Evolutionary conservation across 2,888 invertebrate genomes (phyloP), one percentile per base, ranked within the genome.

Genomic region (Lathronympha strigana): DNA sequence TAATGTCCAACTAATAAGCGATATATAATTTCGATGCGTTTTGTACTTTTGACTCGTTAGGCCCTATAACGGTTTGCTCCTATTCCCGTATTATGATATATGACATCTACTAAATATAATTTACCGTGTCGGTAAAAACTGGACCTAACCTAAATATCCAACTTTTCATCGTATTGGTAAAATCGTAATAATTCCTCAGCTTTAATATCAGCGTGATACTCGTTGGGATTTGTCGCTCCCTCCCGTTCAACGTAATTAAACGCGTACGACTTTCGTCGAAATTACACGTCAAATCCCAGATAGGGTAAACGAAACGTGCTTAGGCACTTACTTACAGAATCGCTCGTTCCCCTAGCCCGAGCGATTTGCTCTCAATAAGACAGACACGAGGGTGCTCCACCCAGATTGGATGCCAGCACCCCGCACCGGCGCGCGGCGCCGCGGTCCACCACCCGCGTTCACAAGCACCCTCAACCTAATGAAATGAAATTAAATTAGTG

Each of bases 291-390:
- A 25, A 53, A 66, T 60, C 43, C 47, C 28, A 31, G 33, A 38
- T 43, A 63, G 51, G 38, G 55, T 43, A 31, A 57, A 38, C 45
- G 28, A 53, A 66, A 31, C 66, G 53, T 40, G 66, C 43, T 64
- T 64, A 64, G 47, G 47, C 54, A 58, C 28, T 45, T 61, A 66
- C 54, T 66, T 69, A 69, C 67, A 76, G 75, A 75, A 77, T 76
- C 71, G 70, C 67, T 71, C 72, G 69, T 54, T 67, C 61, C 72
- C 72, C 63, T 63, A 67, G 73, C 73, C 70, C 79, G 75, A 77
- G 73, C 81, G 84, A 86, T 87, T 89, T 83, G 83, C 78, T 81
- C 80, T 87, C 86, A 86, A 87, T 83, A 84, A 81, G 82, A 80
- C 81, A 80, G 79, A 78, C 81, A 77, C 68, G 77, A 88, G 88